Base-by-base conservation (phyloP, 2,888 invertebrate genomes). In the Xestia sexstrigata region DNA sequence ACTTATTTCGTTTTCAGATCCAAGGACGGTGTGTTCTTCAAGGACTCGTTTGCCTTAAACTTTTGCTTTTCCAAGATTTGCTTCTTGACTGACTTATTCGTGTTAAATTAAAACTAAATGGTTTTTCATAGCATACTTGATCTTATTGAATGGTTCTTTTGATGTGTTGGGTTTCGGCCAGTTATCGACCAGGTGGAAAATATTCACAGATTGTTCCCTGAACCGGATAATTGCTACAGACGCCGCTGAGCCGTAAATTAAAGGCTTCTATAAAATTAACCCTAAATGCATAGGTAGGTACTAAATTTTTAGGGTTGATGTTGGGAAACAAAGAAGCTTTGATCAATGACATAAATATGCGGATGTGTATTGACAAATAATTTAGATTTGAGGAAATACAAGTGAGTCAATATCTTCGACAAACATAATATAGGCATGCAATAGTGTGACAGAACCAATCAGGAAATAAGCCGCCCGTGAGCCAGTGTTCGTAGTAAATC, bases 191-290 rank as follows among this genome's bases (percentile, higher is more conserved):
- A 89, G 84, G 83, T 87, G 90, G 89, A 92, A 91, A 88, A 90
- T 89, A 90, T 91, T 90, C 78, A 85, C 81, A 86, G 84, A 89
- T 88, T 90, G 90, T 87, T 88, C 90, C 79, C 72, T 87, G 87
- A 86, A 87, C 86, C 78, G 84, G 78, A 89, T 88, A 80, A 87
- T 86, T 88, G 78, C 70, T 83, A 80, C 79, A 83, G 83, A 88
- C 87, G 79, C 78, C 87, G 78, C 79, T 85, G 84, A 75, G 45
- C 74, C 75, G 83, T 86, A 73, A 76, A 82, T 79, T 85, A 65
- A 74, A 63, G 76, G 72, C 65, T 70, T 69, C 70, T 79, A 72
- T 81, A 69, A 49, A 66, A 82, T 83, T 73, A 75, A 78, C 72
- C 71, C 26, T 73, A 47, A 63, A 68, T 20, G 60, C 23, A 8